phyloP scores from a whole-genome alignment of 2,888 invertebrate genomes.

The Drosophila buzzatii region DNA sequence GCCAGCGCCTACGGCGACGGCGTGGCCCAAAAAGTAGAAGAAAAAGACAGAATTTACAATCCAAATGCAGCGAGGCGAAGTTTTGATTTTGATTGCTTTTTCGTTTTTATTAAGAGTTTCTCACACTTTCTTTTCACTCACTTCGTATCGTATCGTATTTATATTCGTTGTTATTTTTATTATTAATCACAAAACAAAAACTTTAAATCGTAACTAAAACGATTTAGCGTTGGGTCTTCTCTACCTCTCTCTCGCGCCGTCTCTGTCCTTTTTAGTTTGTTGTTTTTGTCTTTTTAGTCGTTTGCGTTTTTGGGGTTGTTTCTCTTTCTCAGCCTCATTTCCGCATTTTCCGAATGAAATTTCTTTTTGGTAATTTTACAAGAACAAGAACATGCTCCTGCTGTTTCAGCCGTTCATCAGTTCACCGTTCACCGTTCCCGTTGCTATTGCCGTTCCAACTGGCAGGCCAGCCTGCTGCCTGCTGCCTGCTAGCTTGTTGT shows the following conservation, averaged over 20 bases:
- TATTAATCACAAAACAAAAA: conserved; percentile 50
- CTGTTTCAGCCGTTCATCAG: conserved; percentile 36
- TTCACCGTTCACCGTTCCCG: conserved; percentile 33
- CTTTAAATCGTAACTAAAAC: conserved; percentile 27
- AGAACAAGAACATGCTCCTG: conserved; percentile 73
- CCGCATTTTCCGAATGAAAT: conserved; percentile 79
- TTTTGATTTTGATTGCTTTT: conserved; percentile 61
- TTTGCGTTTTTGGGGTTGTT: conserved; percentile 73
- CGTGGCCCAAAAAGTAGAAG: conserved; percentile 55
- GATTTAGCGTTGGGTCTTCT: conserved; percentile 26
- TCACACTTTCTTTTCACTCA: conserved; percentile 71
- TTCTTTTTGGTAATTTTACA: conserved; percentile 80
- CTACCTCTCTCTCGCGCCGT: neutral
- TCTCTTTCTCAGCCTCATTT: conserved; percentile 73
- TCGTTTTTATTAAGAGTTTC: conserved; percentile 46
- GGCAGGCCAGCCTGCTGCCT: conserved; percentile 23
- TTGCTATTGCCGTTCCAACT: conserved; percentile 32
- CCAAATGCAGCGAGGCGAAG: conserved; percentile 63
- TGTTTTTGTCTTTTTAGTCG: conserved; percentile 52
- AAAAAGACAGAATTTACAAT: conserved; percentile 61
- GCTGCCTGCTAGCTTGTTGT: conserved; percentile 63
- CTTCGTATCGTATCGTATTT: conserved; percentile 32
- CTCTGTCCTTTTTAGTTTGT: conserved; percentile 25
- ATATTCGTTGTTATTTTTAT: conserved; percentile 34
- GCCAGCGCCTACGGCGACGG: conserved; percentile 54